A percentile compares a stretch with the other conserved stretches of the same genome.
phyloP scores from a whole-genome alignment of 2,113 vertebrate genomes.

The Varanus komodoensis region DNA sequence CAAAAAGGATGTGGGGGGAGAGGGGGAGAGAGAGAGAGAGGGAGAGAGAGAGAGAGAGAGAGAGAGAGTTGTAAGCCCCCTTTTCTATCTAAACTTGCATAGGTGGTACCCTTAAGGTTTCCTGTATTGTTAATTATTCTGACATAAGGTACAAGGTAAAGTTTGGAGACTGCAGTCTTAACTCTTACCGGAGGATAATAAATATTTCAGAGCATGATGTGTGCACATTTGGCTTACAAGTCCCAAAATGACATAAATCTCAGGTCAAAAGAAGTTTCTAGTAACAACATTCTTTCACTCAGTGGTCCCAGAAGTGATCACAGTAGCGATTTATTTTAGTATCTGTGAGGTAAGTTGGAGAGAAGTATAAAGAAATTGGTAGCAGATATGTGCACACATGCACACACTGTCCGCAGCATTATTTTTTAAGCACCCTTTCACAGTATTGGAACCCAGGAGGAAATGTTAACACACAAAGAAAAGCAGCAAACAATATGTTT shows the following conservation, averaged over 20 bases:
- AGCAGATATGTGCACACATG: background rate
- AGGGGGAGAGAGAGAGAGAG: too few species aligned
- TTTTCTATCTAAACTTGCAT: too few species aligned
- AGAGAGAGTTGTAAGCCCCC: too few species aligned
- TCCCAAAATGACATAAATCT: background rate
- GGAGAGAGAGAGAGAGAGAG: too few species aligned
- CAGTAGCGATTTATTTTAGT: background rate
- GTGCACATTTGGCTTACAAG: background rate
- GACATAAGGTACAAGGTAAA: background rate
- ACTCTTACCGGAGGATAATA: background rate
- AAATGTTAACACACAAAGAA: background rate
- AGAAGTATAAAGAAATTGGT: slow-evolving; percentile 21
- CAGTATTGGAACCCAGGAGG: background rate
- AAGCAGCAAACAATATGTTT: background rate
- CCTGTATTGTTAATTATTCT: background rate
- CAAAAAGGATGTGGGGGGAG: too few species aligned
- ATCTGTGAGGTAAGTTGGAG: background rate
- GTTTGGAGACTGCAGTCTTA: background rate
- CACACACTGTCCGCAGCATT: background rate
- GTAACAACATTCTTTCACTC: background rate
- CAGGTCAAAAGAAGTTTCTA: background rate
- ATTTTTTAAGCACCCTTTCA: slow-evolving; percentile 11
- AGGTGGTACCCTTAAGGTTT: too few species aligned
- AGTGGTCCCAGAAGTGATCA: background rate
- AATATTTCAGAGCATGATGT: background rate